These are phyloP conservation scores for Helostoma temminkii DNA, from an alignment of 2,797 vertebrate genomes.

Conservation along the genomic window DNA sequence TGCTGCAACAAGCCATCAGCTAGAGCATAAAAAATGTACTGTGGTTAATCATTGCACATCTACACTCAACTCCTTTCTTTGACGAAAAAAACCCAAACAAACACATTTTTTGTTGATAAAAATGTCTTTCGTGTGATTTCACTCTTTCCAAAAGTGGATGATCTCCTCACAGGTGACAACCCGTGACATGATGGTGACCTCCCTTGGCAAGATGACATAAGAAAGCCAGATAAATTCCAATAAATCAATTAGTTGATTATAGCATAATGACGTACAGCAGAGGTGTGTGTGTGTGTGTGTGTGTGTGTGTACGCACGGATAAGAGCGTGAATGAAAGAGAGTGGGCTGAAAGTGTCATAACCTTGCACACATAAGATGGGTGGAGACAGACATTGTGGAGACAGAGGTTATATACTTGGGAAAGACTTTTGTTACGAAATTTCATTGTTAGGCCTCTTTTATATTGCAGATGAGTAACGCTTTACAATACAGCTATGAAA, in stretches of 20 bases:
- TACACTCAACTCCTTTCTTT: conserved; percentile 46
- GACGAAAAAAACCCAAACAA: conserved; percentile 36
- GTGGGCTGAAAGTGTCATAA: conserved; percentile 71
- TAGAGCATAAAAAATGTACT: conserved; percentile 12
- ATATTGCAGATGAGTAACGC: conserved; percentile 55
- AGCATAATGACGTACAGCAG: conserved; percentile 31
- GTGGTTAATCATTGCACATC: conserved; percentile 69
- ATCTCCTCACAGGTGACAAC: conserved; percentile 32
- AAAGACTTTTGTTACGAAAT: conserved; percentile 55
- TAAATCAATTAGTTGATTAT: conserved; percentile 35
- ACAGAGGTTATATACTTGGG: conserved; percentile 75
- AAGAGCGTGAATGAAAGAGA: conserved; percentile 57
- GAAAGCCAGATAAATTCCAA: conserved; percentile 53
- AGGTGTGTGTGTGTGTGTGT: conserved; percentile 33
- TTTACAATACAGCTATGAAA: conserved; percentile 31
- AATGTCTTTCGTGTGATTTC: background rate
- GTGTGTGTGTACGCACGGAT: conserved; percentile 37
- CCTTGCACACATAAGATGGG: conserved; percentile 71
- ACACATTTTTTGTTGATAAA: background rate
- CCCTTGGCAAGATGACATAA: conserved; percentile 13
- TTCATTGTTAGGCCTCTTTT: conserved; percentile 46
- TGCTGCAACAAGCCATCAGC: conserved; percentile 50
- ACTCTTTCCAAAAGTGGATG: background rate
- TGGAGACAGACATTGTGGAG: conserved; percentile 80
- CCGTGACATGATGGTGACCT: conserved; percentile 31